These are phyloP conservation scores for Pemphigus obesinymphae DNA, from an alignment of 1,140 invertebrate genomes.

Conservation along the genomic window DNA sequence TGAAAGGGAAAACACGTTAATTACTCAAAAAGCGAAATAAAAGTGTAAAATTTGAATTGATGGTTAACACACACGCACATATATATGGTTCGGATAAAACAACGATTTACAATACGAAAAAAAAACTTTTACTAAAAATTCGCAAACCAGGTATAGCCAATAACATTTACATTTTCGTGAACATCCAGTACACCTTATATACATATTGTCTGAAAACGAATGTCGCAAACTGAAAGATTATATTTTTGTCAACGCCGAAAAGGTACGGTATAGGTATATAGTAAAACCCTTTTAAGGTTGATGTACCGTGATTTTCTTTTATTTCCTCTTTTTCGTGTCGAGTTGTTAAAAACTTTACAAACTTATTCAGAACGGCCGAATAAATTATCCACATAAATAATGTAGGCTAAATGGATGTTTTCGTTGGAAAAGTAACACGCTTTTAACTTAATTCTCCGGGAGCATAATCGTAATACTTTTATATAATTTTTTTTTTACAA, in stretches of 20 bases:
- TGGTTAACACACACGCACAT: too few relatives aligned
- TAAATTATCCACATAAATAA: slow-evolving; percentile 20
- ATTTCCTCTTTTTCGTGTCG: neutral
- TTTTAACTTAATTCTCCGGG: slow-evolving; percentile 11
- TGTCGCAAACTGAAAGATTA: neutral
- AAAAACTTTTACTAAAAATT: too few relatives aligned
- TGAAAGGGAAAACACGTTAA: too few relatives aligned
- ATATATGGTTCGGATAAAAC: too few relatives aligned
- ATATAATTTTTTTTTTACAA: neutral
- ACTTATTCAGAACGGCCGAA: slow-evolving; percentile 27
- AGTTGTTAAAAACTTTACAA: slow-evolving; percentile 31
- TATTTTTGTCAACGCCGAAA: neutral
- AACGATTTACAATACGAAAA: too few relatives aligned
- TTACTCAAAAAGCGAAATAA: too few relatives aligned
- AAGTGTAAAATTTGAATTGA: too few relatives aligned
- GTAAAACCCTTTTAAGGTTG: neutral
- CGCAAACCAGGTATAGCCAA: too few relatives aligned
- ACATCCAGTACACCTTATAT: too few relatives aligned
- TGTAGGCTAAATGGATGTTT: slow-evolving; percentile 17
- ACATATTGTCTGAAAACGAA: too few relatives aligned
- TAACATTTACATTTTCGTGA: too few relatives aligned
- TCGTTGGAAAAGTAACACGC: slow-evolving; percentile 3
- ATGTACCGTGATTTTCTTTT: slow-evolving; percentile 6
- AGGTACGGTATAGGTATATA: neutral
- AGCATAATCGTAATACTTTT: slow-evolving; percentile 1